Evolutionary conservation across 53 echinoderm and acorn worm genomes (phyloP), one percentile per base, ranked within the genome.

Genomic region (Holothuria scabra): DNA sequence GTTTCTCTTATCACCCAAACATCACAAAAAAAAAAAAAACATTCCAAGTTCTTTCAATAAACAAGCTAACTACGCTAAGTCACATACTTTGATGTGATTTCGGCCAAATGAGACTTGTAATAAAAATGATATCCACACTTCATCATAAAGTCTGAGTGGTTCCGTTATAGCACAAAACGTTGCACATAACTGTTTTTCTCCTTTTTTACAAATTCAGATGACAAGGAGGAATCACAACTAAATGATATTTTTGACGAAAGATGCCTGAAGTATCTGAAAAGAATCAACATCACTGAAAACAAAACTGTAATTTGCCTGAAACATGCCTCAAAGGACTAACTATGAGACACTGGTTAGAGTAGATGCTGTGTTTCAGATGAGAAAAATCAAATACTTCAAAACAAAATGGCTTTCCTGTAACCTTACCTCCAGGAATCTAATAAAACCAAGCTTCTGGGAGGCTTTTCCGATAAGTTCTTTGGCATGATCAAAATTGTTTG

Each of bases 391-490:
- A 44, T 46, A 26, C 56, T 41, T 23, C 56, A 49, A 8, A 24
- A 49, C 18, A 16, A 52, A 18, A 52, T 52, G 52, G 52, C 16
- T 52, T 52, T 52, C 8, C 35, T 18, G 28, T 34, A 64, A 16
- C 52, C 74, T 90, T 92, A 96, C 96, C 87, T 99, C 99, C 19
- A 99, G 84, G 56, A 99, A 99, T 83, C 86, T 94, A 44, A 67
- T 83, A 83, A 99, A 99, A 35, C 92, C 90, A 67, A 93, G 99
- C 86, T 99, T 99, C 69, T 66, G 79, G 30, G 94, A 88, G 13
- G 99, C 99, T 59, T 99, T 94, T 74, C 90, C 89, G 87, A 99
- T 94, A 57, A 94, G 85, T 46, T 99, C 90, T 83, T 99, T 99
- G 64, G 99, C 94, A 60, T 90, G 88, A 76, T 92, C 90, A 90